Percentiles rank a stretch among this genome's conserved stretches.
phyloP scores from a whole-genome alignment of 2,797 vertebrate species.

The Pseudochaenichthys georgianus region DNA sequence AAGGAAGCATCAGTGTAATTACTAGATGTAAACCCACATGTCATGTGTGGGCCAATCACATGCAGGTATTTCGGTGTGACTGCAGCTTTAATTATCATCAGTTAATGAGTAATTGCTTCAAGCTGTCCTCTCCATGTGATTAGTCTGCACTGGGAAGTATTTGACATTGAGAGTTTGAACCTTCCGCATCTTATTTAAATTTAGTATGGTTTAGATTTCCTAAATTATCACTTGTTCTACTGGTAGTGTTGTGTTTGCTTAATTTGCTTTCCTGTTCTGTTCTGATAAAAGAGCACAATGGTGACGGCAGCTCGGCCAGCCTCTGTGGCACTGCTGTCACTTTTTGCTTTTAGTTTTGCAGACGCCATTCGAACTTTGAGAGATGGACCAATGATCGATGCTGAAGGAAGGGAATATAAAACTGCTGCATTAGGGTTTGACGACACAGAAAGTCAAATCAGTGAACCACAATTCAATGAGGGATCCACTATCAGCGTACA shows the following conservation, averaged over 20 bases:
- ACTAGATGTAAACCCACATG: no score
- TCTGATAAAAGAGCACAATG: slow-evolving; percentile 5
- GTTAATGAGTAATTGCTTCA: slow-evolving; percentile 24
- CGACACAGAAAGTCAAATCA: background rate
- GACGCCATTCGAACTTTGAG: slow-evolving; percentile 45
- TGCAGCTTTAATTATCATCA: slow-evolving; percentile 1
- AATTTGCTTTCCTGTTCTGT: background rate
- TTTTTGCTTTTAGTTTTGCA: background rate
- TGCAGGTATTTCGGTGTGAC: background rate
- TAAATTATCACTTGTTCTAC: background rate
- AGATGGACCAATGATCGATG: slow-evolving; percentile 53
- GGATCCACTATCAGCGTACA: slow-evolving; percentile 13
- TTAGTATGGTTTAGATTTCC: background rate
- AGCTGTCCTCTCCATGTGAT: slow-evolving; percentile 44
- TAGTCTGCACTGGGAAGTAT: slow-evolving; percentile 7
- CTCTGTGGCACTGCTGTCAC: slow-evolving; percentile 31
- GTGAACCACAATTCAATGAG: fast-evolving
- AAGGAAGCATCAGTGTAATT: no score
- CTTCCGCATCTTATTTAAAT: no score
- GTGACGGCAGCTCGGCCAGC: background rate
- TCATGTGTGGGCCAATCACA: slow-evolving; percentile 17
- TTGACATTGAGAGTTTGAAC: slow-evolving; percentile 4
- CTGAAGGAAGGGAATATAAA: slow-evolving; percentile 63
- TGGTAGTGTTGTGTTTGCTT: background rate
- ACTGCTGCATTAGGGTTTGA: background rate